phyloP scores from a whole-genome alignment of 1,140 invertebrate genomes.

The Pararge aegeria region DNA sequence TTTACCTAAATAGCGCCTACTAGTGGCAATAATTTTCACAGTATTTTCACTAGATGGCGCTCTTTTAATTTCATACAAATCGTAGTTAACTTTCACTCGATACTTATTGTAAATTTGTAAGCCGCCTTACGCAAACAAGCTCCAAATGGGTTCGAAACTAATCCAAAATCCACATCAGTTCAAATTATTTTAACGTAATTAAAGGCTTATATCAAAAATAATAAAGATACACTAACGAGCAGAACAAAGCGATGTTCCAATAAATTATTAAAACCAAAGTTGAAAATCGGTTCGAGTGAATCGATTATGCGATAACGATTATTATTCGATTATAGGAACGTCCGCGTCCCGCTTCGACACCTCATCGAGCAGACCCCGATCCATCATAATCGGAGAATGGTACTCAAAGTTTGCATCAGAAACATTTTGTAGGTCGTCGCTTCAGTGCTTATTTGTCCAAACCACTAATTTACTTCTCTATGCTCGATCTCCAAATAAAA shows the following conservation, averaged over 20 bases:
- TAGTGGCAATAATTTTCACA: no score
- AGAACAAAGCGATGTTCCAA: neutral
- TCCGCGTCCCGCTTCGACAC: constrained; percentile 53
- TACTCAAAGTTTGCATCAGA: constrained; percentile 44
- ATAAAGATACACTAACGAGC: neutral
- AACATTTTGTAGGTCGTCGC: neutral
- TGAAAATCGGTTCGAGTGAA: constrained; percentile 48
- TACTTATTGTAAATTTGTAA: no score
- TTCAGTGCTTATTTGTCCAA: no score
- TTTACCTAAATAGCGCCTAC: no score
- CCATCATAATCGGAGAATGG: constrained; percentile 52
- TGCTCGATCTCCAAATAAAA: no score
- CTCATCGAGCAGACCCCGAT: constrained; percentile 45
- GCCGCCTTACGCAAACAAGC: no score
- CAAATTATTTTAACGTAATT: neutral
- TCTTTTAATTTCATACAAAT: no score
- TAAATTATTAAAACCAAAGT: constrained; percentile 47
- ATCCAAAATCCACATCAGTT: no score
- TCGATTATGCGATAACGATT: constrained; percentile 64
- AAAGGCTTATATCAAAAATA: neutral
- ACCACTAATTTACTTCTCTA: no score
- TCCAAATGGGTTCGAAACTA: no score
- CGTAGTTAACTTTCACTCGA: no score
- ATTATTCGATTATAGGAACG: constrained; percentile 60
- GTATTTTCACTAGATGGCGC: no score